A percentile compares a stretch with the other conserved stretches of the same genome.
Conservation (phyloP, 2,113 vertebrate species). For the Hemichromis elongatus region DNA sequence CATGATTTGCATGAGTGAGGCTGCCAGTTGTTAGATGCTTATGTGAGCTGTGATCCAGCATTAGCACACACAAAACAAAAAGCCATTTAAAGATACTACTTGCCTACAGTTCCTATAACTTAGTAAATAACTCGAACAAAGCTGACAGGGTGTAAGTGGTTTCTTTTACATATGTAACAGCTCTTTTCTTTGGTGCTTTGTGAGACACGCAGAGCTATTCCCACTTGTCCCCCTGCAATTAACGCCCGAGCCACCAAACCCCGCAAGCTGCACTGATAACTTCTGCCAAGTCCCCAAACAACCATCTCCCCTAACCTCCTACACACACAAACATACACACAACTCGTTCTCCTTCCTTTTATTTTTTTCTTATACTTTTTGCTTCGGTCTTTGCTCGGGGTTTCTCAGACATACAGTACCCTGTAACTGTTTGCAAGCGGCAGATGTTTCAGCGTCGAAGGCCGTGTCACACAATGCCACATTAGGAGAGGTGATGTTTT, state of each 20-base stretch:
- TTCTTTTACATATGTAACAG: not conserved
- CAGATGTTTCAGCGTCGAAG: slow-evolving; percentile 21
- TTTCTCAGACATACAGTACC: not conserved
- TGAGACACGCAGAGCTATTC: slow-evolving; percentile 29
- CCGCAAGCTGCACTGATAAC: slow-evolving; percentile 2
- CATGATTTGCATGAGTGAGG: slow-evolving; percentile 15
- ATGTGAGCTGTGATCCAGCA: not conserved
- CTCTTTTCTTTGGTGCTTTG: slow-evolving; percentile 18
- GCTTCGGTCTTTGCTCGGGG: not conserved
- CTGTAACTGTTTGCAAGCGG: slow-evolving; percentile 30
- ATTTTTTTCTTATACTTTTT: not conserved
- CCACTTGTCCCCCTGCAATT: slow-evolving; percentile 53
- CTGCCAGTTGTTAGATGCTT: not conserved
- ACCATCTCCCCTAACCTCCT: not conserved
- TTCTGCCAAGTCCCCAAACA: slow-evolving; percentile 40
- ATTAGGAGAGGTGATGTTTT: slow-evolving; percentile 48
- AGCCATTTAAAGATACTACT: not conserved
- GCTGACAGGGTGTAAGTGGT: not conserved
- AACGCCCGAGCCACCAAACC: slow-evolving; percentile 41
- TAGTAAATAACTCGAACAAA: not conserved
- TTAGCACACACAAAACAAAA: not conserved
- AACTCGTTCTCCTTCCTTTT: not conserved
- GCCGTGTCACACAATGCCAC: slow-evolving; percentile 20
- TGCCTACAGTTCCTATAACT: not conserved
- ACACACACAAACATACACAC: not conserved